Evolutionary conservation across 2,797 vertebrate genomes (phyloP).

Genomic region (Zenarchopterus dispar): DNA sequence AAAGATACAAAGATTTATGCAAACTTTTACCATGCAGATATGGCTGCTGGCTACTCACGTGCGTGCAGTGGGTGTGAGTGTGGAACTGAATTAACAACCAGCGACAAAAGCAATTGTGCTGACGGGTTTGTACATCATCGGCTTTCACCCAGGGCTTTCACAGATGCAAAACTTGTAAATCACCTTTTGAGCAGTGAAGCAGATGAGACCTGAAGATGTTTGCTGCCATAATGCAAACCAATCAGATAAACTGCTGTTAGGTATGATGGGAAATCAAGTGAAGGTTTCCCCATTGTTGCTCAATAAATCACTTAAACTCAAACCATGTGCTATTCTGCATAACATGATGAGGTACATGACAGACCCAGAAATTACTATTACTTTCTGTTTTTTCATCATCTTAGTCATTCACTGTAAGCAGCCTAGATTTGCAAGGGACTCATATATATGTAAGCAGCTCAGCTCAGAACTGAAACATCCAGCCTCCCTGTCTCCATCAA

Average conservation of each 20-base stretch:
- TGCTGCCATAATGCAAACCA: constrained; percentile 18
- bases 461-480: no score
- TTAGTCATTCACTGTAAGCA: neutral
- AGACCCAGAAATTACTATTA: neutral
- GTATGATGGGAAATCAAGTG: constrained; percentile 7
- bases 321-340: constrained; percentile 2
- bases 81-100: constrained; percentile 30
- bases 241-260: constrained; percentile 12
- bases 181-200: constrained; percentile 31
- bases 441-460: no score
- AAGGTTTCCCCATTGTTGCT: neutral
- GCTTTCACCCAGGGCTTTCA: constrained; percentile 36
- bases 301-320: constrained; percentile 29
- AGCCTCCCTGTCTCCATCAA: no score
- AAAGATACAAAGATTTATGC: constrained; percentile 52
- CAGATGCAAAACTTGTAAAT: constrained; percentile 40
- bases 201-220: constrained; percentile 32
- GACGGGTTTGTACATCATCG: constrained; percentile 33
- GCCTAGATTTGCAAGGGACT: neutral
- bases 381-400: neutral
- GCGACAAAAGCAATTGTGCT: constrained; percentile 35
- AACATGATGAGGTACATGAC: neutral
- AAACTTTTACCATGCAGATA: constrained; percentile 33
- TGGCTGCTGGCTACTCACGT: constrained; percentile 48
- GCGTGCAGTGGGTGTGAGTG: neutral